Evolutionary conservation across 1,140 invertebrate species (phyloP).

Genomic region (Trichonephila inaurata): DNA sequence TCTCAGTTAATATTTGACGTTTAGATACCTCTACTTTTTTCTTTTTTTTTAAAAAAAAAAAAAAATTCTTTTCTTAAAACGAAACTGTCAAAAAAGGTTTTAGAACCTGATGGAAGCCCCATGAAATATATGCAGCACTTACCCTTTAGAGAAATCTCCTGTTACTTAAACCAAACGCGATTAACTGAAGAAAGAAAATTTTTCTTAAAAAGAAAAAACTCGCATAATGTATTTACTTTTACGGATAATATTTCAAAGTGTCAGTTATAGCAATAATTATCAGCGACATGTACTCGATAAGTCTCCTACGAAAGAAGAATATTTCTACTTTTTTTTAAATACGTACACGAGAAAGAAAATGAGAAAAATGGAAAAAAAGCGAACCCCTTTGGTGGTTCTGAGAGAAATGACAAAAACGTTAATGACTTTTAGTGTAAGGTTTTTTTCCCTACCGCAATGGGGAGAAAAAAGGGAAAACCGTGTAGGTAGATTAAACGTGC

Average conservation of each 20-base stretch:
- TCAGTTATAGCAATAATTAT: conserved; percentile 76
- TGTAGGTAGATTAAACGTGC: conserved; percentile 68
- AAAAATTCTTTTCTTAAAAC: neutral
- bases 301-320: conserved; percentile 7
- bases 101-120: conserved; percentile 4
- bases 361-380: conserved; percentile 35
- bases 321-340: conserved; percentile 10
- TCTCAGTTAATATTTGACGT: conserved; percentile 14
- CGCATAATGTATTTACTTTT: conserved; percentile 70
- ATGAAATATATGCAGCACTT: conserved; percentile 32
- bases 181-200: conserved; percentile 12
- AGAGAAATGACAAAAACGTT: conserved; percentile 71
- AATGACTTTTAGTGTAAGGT: conserved; percentile 63
- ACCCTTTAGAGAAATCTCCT: conserved; percentile 54
- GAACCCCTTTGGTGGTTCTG: conserved; percentile 52
- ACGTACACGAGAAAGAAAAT: neutral
- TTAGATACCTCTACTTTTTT: neutral
- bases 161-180: conserved; percentile 72
- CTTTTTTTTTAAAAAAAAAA: too few relatives aligned
- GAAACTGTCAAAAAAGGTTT: conserved; percentile 62
- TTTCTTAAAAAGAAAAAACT: neutral
- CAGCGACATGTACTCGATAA: conserved; percentile 49
- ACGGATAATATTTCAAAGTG: conserved; percentile 72
- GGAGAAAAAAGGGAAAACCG: conserved; percentile 39
- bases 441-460: conserved; percentile 34